Evolutionary conservation across 2,797 vertebrate genomes (phyloP).

Genomic region (Morus bassanus): DNA sequence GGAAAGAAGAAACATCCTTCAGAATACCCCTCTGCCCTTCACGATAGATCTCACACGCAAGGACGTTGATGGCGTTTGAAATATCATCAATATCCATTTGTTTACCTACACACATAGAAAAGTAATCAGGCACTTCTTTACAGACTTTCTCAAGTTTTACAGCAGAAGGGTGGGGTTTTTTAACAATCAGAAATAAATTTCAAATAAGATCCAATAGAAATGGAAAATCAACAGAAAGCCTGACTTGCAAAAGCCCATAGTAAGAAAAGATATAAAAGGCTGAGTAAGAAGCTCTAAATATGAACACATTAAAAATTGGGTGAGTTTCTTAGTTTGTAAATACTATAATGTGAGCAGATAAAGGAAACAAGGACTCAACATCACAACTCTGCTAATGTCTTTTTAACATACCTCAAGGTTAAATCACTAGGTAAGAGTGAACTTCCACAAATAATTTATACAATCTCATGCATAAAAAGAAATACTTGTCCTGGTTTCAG

Average conservation of each 20-base stretch:
- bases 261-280: neutral
- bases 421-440: neutral
- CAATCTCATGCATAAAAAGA: neutral
- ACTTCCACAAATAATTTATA: neutral
- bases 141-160: neutral
- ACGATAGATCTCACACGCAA: neutral
- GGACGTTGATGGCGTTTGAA: rapidly evolving
- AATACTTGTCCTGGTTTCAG: neutral
- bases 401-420: neutral
- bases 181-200: neutral
- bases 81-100: neutral
- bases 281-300: neutral
- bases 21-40: neutral
- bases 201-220: neutral
- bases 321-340: neutral
- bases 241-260: neutral
- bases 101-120: neutral
- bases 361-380: neutral
- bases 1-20: neutral
- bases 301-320: neutral
- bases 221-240: neutral
- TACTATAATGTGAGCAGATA: neutral
- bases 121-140: neutral
- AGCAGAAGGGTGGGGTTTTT: neutral
- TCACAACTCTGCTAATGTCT: neutral